phyloP scores from a whole-genome alignment of 2,888 invertebrate species.

The Orchesellides sinensis region DNA sequence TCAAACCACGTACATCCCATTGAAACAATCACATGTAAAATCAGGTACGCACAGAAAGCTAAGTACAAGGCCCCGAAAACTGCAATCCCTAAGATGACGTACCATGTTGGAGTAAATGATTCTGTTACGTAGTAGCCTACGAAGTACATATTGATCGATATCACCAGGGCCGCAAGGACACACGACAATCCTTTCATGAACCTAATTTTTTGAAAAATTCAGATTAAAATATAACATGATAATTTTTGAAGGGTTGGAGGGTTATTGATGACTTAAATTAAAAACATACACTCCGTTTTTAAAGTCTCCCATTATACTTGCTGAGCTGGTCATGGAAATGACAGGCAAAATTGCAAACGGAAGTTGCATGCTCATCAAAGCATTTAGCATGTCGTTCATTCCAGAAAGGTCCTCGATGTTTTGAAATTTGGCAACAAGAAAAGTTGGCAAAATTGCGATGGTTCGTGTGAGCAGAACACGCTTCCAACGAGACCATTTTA shows the following conservation, averaged over 20 bases:
- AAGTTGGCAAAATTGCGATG: conserved; percentile 88
- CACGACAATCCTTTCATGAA: conserved; percentile 84
- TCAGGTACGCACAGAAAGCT: conserved; percentile 85
- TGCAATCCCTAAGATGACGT: conserved; percentile 77
- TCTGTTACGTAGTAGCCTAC: conserved; percentile 80
- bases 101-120: conserved; percentile 79
- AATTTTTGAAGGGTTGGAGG: no score
- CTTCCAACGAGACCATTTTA: conserved; percentile 92
- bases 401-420: conserved; percentile 84
- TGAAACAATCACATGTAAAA: conserved; percentile 84
- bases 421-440: conserved; percentile 84
- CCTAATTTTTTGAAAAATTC: conserved; percentile 79
- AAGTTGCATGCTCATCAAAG: conserved; percentile 79
- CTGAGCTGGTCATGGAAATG: conserved; percentile 89
- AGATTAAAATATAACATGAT: neutral
- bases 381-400: conserved; percentile 85
- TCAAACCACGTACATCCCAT: conserved; percentile 80
- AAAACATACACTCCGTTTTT: conserved; percentile 85
- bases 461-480: conserved; percentile 89
- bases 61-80: conserved; percentile 84
- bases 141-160: conserved; percentile 88
- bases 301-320: conserved; percentile 90
- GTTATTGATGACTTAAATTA: neutral
- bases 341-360: conserved; percentile 80
- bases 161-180: conserved; percentile 83